Base-by-base conservation (phyloP, 2,888 invertebrate genomes). In the Xylocampa areola region DNA sequence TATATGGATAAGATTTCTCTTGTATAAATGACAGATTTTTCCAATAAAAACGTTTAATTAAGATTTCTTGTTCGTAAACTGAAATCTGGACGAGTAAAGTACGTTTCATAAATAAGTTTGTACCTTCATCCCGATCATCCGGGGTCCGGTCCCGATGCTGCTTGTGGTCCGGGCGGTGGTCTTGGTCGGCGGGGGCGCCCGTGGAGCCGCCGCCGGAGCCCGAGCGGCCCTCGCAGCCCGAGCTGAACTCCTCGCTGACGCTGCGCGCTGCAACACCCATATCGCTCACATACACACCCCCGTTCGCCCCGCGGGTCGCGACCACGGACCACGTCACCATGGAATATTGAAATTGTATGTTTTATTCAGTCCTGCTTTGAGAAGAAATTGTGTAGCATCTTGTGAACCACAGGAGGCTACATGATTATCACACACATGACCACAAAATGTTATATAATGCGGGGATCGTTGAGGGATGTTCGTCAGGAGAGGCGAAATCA, bases 191-290 rank as follows among this genome's bases (percentile, higher is more conserved):
- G 54, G 92, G 92, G 17, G 90, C 90, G 73, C 92, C 92, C 51
- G 91, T 89, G 77, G 93, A 95, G 90, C 90, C 95, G 86, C 90
- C 94, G 85, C 89, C 95, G 86, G 97, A 97, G 72, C 96, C 97
- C 94, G 98, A 98, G 87, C 98, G 98, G 92, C 98, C 98, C 91
- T 99, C 99, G 89, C 97, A 97, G 77, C 97, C 97, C 92, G 98
- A 98, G 91, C 98, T 98, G 95, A 98, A 98, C 93, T 99, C 99
- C 94, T 99, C 99, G 85, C 98, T 98, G 92, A 98, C 98, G 95
- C 98, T 98, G 88, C 98, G 96, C 82, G 98, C 98, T 98, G 95
- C 77, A 93, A 90, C 86, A 91, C 83, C 82, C 80, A 82, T 76
- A 80, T 82, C 86, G 86, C 90, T 90, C 89, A 89, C 86, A 85